These are phyloP conservation scores for Helicolenus hilgendorfi DNA, from an alignment of 2,797 vertebrate genomes.

Conservation along the genomic window DNA sequence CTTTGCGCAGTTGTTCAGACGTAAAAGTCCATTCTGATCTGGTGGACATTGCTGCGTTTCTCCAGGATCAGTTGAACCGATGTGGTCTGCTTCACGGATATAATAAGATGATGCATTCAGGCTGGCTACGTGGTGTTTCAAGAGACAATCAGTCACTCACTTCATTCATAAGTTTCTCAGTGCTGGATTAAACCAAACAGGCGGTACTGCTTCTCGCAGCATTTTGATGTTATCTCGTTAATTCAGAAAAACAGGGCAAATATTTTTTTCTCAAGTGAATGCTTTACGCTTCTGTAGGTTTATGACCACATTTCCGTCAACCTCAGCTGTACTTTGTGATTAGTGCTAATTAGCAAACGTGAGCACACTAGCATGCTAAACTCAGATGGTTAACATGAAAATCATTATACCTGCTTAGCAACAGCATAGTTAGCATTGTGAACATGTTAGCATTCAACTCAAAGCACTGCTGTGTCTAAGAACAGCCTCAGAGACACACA, in stretches of 20 bases:
- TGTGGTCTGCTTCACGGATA: not conserved
- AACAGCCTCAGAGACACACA: not conserved
- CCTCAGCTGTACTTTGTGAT: too few species aligned
- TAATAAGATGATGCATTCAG: not conserved
- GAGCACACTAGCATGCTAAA: too few species aligned
- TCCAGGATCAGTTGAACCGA: not conserved
- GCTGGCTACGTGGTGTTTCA: not conserved
- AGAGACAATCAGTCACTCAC: not conserved
- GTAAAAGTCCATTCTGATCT: not conserved
- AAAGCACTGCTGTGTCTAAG: not conserved
- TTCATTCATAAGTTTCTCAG: not conserved
- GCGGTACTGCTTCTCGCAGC: too few species aligned
- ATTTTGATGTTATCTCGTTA: too few species aligned
- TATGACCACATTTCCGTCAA: too few species aligned
- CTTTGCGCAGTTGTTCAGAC: not conserved
- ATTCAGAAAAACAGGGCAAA: too few species aligned
- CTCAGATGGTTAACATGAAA: too few species aligned
- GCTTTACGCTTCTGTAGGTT: too few species aligned
- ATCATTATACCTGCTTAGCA: too few species aligned
- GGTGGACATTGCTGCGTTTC: not conserved
- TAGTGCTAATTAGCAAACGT: too few species aligned
- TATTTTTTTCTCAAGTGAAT: too few species aligned
- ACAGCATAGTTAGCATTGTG: too few species aligned
- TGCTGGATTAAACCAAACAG: not conserved
- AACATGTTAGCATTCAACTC: not conserved